Conservation (phyloP, 1,140 invertebrate genomes). For the Drosophila oshimai region DNA sequence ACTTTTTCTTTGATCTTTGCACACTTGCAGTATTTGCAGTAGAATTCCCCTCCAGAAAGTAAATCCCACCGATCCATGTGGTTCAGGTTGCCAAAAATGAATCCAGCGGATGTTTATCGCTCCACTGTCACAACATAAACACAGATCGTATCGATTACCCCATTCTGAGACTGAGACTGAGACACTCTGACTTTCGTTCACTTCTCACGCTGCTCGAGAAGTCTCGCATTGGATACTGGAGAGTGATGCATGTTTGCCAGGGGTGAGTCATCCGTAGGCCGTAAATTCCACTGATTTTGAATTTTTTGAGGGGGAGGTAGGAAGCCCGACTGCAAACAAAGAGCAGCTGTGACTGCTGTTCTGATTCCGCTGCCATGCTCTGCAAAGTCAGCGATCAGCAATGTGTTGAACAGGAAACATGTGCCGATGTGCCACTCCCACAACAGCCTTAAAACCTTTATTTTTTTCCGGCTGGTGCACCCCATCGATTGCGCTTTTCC, state of each 20-base stretch:
- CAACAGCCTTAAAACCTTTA: slow-evolving; percentile 44
- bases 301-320: background rate
- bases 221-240: background rate
- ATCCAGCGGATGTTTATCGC: slow-evolving; percentile 45
- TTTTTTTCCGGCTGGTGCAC: background rate
- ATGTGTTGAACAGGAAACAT: slow-evolving; percentile 66
- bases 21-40: background rate
- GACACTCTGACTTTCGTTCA: slow-evolving; percentile 32
- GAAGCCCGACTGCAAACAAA: slow-evolving; percentile 39
- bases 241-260: slow-evolving; percentile 30
- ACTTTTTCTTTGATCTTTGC: slow-evolving; percentile 7
- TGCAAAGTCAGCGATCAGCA: slow-evolving; percentile 39
- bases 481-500: slow-evolving; percentile 57
- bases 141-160: slow-evolving; percentile 44
- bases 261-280: slow-evolving; percentile 29
- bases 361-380: slow-evolving; percentile 21
- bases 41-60: background rate
- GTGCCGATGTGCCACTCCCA: slow-evolving; percentile 28
- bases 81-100: slow-evolving; percentile 23
- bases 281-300: slow-evolving; percentile 14
- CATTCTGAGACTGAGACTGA: too few species aligned
- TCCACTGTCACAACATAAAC: slow-evolving; percentile 26
- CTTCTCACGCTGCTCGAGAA: slow-evolving; percentile 28
- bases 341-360: slow-evolving; percentile 41
- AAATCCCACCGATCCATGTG: background rate